Percentiles rank a stretch among this genome's conserved stretches.
These are phyloP conservation scores for Ochlodes sylvanus DNA, from an alignment of 2,888 invertebrate species.

Conservation along the genomic window DNA sequence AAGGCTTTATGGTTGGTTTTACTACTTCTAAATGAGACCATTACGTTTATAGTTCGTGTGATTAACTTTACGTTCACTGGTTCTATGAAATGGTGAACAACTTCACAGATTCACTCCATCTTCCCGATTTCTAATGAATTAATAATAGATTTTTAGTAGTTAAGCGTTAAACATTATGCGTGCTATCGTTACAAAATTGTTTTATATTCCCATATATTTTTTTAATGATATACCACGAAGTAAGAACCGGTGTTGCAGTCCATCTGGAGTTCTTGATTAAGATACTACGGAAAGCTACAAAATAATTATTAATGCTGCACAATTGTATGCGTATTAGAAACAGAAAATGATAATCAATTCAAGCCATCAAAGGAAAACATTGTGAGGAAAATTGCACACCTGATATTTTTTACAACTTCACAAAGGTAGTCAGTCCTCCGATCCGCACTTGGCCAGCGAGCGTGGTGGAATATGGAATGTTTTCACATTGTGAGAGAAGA, in stretches of 20 bases:
- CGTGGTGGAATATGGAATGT: too few relatives aligned
- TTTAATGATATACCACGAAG: background rate
- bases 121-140: constrained; percentile 8
- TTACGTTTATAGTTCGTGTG: constrained; percentile 77
- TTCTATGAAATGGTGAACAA: constrained; percentile 44
- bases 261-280: background rate
- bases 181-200: background rate
- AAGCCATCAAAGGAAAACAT: too few relatives aligned
- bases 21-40: constrained; percentile 79
- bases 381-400: too few relatives aligned
- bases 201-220: background rate
- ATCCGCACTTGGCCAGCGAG: too few relatives aligned
- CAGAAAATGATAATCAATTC: too few relatives aligned
- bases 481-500: too few relatives aligned
- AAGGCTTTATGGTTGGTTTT: constrained; percentile 78
- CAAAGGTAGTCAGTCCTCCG: too few relatives aligned
- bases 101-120: constrained; percentile 25
- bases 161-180: background rate
- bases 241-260: background rate
- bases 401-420: too few relatives aligned
- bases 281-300: background rate
- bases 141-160: constrained; percentile 6
- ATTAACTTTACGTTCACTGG: constrained; percentile 72
- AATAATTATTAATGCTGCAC: too few relatives aligned
- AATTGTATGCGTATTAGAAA: too few relatives aligned